Conservation (phyloP, 2,797 vertebrate species). For the Picus viridis region DNA sequence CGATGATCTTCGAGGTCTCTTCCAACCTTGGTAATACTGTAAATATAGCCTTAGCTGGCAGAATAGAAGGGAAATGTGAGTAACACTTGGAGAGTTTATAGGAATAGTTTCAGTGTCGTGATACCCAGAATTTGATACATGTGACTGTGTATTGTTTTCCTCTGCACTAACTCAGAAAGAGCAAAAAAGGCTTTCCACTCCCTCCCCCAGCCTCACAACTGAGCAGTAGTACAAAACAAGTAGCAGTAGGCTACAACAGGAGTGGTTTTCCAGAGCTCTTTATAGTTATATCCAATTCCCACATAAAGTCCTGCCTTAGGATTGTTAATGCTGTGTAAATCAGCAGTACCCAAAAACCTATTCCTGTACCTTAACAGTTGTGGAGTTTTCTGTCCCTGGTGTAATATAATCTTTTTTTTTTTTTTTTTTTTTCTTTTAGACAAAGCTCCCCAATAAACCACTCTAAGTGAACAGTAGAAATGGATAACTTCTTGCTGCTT, state of each 20-base stretch:
- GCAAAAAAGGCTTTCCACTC: background rate
- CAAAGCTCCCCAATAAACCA: background rate
- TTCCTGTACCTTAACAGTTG: background rate
- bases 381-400: background rate
- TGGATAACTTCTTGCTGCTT: background rate
- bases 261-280: background rate
- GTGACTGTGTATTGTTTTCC: background rate
- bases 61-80: background rate
- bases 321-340: background rate
- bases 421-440: background rate
- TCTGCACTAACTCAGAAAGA: background rate
- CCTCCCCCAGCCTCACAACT: background rate
- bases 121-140: background rate
- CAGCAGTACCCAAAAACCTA: background rate
- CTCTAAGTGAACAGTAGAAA: background rate
- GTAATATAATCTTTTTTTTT: background rate
- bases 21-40: no score
- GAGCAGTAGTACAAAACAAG: background rate
- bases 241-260: background rate
- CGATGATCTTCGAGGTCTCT: no score
- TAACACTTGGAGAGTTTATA: background rate
- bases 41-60: background rate
- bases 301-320: background rate
- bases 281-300: background rate
- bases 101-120: background rate